These are phyloP conservation scores for Laticauda colubrina DNA, from an alignment of 2,113 vertebrate species.

Conservation along the genomic window DNA sequence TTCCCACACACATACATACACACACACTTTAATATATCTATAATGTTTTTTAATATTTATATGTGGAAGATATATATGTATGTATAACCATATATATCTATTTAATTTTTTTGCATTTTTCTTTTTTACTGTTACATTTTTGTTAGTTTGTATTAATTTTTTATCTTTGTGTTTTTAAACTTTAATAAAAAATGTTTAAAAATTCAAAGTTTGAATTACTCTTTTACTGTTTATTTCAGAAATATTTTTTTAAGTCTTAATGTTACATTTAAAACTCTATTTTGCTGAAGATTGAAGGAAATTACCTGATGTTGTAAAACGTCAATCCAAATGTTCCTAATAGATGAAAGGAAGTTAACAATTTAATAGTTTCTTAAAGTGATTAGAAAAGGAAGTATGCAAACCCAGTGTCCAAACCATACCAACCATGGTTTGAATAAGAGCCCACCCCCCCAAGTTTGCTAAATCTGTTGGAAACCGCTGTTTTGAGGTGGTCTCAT, in stretches of 20 bases:
- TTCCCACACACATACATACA: no score
- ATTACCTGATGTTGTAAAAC: neutral
- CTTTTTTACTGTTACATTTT: no score
- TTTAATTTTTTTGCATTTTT: no score
- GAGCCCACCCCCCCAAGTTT: neutral
- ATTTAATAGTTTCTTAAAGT: neutral
- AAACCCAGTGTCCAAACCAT: neutral
- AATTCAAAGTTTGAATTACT: neutral
- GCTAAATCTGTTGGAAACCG: neutral
- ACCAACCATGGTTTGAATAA: neutral
- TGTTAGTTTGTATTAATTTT: neutral
- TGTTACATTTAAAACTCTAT: neutral
- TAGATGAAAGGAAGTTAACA: neutral
- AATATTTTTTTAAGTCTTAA: neutral
- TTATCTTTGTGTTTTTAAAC: neutral
- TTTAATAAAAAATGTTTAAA: neutral
- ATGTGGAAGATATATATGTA: neutral
- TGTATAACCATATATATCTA: no score
- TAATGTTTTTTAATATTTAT: neutral
- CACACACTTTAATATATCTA: no score
- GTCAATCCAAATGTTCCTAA: neutral
- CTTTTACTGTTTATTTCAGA: neutral
- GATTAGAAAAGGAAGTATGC: neutral
- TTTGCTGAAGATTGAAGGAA: neutral
- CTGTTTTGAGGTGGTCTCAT: neutral